Evolutionary conservation across 2,797 vertebrate genomes (phyloP).

Genomic region (Melanotaenia maccullochi): DNA sequence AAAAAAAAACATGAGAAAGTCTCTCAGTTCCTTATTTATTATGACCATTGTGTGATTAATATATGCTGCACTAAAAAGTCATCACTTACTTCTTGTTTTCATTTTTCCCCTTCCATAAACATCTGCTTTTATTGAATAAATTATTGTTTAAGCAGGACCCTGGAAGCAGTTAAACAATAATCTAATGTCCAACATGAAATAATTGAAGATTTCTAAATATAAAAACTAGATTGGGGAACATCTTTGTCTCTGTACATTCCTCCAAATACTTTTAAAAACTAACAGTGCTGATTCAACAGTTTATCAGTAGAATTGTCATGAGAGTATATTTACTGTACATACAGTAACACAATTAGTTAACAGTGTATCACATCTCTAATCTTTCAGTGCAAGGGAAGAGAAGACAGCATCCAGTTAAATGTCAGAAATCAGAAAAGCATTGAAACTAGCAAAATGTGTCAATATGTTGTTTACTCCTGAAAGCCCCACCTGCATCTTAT

Average conservation of each 20-base stretch:
- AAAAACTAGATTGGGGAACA: not conserved
- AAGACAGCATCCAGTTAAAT: slow-evolving; percentile 2
- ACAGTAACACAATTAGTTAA: not conserved
- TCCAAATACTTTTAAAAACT: not conserved
- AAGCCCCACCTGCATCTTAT: slow-evolving; percentile 45
- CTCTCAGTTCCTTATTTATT: slow-evolving; percentile 23
- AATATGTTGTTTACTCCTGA: slow-evolving; percentile 41
- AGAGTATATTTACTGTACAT: not conserved
- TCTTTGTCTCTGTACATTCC: not conserved
- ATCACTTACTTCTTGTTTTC: not conserved
- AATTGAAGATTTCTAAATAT: not conserved
- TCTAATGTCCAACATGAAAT: not conserved
- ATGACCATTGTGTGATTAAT: not conserved
- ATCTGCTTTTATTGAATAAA: not conserved
- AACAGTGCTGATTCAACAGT: not conserved
- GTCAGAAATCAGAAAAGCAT: not conserved
- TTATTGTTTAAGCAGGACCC: no score
- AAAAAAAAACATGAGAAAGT: slow-evolving; percentile 1
- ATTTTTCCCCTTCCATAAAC: not conserved
- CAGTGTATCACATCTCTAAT: not conserved
- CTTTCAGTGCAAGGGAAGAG: no score
- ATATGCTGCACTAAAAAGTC: not conserved
- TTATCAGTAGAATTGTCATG: not conserved
- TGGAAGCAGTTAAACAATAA: not conserved
- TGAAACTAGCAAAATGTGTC: slow-evolving; percentile 24